Evolutionary conservation across 2,888 invertebrate genomes (phyloP).

Genomic region (Campopleginae sp.): DNA sequence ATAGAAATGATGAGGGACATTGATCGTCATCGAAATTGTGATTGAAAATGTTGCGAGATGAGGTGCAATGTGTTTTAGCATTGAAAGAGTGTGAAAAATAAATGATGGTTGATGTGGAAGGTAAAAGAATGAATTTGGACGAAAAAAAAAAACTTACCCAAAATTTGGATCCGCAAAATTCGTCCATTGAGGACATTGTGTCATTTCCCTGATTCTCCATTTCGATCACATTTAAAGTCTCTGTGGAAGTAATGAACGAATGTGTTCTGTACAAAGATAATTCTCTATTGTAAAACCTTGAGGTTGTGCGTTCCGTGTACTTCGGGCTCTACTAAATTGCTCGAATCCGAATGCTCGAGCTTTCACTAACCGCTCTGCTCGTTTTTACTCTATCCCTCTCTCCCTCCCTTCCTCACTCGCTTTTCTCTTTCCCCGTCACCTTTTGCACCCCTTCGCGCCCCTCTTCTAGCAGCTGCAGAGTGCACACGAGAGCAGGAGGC

Average conservation of each 20-base stretch:
- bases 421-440: background rate
- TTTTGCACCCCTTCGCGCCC: constrained; percentile 1
- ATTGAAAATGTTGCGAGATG: constrained; percentile 18
- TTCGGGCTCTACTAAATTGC: constrained; percentile 27
- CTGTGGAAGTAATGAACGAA: background rate
- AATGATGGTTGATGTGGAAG: background rate
- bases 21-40: background rate
- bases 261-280: constrained; percentile 3
- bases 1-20: background rate
- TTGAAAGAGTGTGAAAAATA: background rate
- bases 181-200: constrained; percentile 86
- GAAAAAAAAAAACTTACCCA: constrained; percentile 88
- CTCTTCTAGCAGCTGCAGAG: background rate
- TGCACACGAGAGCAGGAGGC: background rate
- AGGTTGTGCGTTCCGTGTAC: constrained; percentile 33
- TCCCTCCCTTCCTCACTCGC: constrained; percentile 16
- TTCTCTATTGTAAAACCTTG: constrained; percentile 20
- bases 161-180: constrained; percentile 91
- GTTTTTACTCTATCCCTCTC: constrained; percentile 21
- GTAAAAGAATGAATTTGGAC: constrained; percentile 1
- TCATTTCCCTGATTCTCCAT: constrained; percentile 86
- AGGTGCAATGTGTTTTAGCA: background rate
- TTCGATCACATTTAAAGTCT: constrained; percentile 70
- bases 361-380: constrained; percentile 42
- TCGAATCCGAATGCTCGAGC: too few species aligned